phyloP scores from a whole-genome alignment of 2,888 invertebrate species.

The Lasioglossum leucozonium region DNA sequence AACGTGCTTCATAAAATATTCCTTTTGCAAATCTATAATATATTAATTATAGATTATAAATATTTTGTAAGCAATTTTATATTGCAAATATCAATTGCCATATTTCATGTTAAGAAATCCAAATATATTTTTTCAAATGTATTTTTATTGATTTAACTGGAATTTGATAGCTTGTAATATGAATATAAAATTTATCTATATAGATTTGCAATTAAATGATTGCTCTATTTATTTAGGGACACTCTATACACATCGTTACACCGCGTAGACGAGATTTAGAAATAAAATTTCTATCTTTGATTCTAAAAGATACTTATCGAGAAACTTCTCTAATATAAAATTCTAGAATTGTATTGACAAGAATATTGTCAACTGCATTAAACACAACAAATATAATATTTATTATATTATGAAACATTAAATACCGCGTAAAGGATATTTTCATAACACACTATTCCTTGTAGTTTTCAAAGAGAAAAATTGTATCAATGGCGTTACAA shows the following conservation, averaged over 20 bases:
- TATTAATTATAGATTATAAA: background rate
- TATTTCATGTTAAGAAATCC: background rate
- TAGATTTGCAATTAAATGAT: background rate
- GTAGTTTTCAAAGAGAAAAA: background rate
- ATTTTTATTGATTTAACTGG: background rate
- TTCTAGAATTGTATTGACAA: slow-evolving; percentile 1
- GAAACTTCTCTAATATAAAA: slow-evolving; percentile 1
- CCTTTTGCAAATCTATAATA: background rate
- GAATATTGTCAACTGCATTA: background rate
- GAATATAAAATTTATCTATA: background rate
- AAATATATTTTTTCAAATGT: background rate
- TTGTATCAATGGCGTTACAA: background rate
- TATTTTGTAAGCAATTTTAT: background rate
- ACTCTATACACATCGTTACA: background rate
- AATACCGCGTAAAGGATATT: background rate
- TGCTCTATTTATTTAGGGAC: slow-evolving; percentile 1
- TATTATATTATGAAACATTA: slow-evolving; percentile 13
- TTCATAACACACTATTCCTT: background rate
- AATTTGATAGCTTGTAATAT: background rate
- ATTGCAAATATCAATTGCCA: background rate
- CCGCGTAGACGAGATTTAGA: background rate
- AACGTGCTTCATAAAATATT: background rate
- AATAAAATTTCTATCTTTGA: background rate
- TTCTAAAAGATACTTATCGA: background rate
- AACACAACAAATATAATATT: background rate